phyloP scores from a whole-genome alignment of 2,113 vertebrate genomes.

The Leuciscus idus region DNA sequence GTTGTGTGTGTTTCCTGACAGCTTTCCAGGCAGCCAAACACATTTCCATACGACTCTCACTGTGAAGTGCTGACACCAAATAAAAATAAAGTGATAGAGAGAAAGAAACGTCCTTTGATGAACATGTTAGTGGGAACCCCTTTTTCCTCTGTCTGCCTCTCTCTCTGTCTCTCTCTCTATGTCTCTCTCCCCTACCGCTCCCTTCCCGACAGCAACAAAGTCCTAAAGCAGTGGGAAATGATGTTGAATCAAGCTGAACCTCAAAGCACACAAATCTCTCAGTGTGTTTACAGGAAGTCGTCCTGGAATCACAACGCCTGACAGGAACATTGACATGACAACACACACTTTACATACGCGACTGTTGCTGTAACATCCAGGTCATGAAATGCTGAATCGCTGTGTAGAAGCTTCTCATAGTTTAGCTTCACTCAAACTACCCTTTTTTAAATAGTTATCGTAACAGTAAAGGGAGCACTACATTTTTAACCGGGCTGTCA shows the following conservation, averaged over 20 bases:
- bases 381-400: not conserved
- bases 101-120: conserved; percentile 57
- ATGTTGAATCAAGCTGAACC: conserved; percentile 55
- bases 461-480: not conserved
- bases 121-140: conserved; percentile 50
- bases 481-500: not conserved
- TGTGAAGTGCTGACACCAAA: conserved; percentile 59
- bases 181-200: conserved; percentile 7
- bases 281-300: conserved; percentile 39
- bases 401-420: not conserved
- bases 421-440: not conserved
- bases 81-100: conserved; percentile 39
- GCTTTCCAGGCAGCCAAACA: conserved; percentile 57
- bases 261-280: conserved; percentile 56
- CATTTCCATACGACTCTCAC: conserved; percentile 60
- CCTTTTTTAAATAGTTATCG: not conserved
- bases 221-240: conserved; percentile 53
- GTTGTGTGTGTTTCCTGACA: conserved; percentile 60
- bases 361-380: conserved; percentile 19
- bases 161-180: conserved; percentile 33
- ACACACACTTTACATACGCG: not conserved
- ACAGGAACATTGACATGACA: conserved; percentile 24
- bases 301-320: conserved; percentile 7
- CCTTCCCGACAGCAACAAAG: conserved; percentile 52
- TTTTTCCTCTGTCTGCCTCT: conserved; percentile 54